Conservation (phyloP, 2,113 vertebrate species). For the Muntiacus reevesi region DNA sequence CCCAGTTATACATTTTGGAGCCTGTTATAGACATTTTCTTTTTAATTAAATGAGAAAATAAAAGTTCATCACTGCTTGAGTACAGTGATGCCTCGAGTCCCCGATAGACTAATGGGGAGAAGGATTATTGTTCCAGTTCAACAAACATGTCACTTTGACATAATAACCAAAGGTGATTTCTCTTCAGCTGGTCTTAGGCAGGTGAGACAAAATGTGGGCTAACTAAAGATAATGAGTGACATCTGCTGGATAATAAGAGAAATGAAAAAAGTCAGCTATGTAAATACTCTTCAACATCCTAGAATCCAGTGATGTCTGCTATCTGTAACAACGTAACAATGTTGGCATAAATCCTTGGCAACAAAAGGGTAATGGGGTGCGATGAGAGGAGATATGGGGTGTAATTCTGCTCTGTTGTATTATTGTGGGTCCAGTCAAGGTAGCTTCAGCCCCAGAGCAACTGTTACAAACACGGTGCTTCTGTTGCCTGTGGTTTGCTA, state of each 20-base stretch:
- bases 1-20: background rate
- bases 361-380: background rate
- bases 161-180: slow-evolving; percentile 17
- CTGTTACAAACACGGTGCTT: background rate
- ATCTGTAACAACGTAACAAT: background rate
- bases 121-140: background rate
- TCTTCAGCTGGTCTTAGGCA: background rate
- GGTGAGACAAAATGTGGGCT: fast-evolving
- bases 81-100: background rate
- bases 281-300: background rate
- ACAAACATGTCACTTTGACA: background rate
- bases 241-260: slow-evolving; percentile 75
- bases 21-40: background rate
- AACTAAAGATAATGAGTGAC: slow-evolving; percentile 72
- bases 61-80: background rate
- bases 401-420: background rate
- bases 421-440: background rate
- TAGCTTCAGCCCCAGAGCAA: background rate
- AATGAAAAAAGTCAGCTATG: background rate
- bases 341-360: background rate
- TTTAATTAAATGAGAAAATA: slow-evolving; percentile 37
- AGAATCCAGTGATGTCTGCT: background rate
- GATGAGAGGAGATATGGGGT: fast-evolving
- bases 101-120: background rate
- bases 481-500: background rate